A percentile compares a stretch with the other conserved stretches of the same genome.
Conservation (phyloP, 2,888 invertebrate species). For the Protophormia terraenovae region DNA sequence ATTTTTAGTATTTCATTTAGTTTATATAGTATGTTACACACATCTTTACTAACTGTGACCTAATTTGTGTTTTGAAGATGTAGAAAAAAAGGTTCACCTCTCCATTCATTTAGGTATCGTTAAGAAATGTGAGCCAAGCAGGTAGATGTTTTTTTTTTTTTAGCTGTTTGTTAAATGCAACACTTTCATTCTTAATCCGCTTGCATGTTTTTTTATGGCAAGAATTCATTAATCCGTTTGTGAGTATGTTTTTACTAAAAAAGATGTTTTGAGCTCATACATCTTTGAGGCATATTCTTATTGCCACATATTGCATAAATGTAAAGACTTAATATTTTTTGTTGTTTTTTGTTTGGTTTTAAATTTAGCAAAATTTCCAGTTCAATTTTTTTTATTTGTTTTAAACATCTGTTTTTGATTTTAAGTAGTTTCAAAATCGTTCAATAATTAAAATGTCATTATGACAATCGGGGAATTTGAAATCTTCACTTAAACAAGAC, state of each 20-base stretch:
- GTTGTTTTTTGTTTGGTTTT: neutral
- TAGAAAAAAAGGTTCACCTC: neutral
- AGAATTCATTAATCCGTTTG: conserved; percentile 13
- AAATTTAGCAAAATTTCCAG: neutral
- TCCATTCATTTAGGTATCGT: neutral
- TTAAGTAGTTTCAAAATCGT: neutral
- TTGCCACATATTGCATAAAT: neutral
- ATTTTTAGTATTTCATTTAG: neutral
- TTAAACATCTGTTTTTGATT: neutral
- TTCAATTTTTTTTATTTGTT: neutral
- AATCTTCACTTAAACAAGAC: neutral
- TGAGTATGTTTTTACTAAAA: neutral
- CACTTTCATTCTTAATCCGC: conserved; percentile 29
- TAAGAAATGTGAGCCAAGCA: neutral
- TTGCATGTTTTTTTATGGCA: neutral
- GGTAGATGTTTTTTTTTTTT: neutral
- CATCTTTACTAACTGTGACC: neutral
- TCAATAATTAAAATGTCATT: conserved; percentile 8
- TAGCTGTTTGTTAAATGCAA: neutral
- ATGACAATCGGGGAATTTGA: neutral
- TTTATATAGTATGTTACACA: neutral
- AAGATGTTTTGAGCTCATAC: too few relatives aligned
- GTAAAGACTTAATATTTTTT: neutral
- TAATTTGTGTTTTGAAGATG: neutral
- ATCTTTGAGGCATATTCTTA: neutral